Conservation (phyloP, 2,113 vertebrate genomes). For the Elachura formosa region DNA sequence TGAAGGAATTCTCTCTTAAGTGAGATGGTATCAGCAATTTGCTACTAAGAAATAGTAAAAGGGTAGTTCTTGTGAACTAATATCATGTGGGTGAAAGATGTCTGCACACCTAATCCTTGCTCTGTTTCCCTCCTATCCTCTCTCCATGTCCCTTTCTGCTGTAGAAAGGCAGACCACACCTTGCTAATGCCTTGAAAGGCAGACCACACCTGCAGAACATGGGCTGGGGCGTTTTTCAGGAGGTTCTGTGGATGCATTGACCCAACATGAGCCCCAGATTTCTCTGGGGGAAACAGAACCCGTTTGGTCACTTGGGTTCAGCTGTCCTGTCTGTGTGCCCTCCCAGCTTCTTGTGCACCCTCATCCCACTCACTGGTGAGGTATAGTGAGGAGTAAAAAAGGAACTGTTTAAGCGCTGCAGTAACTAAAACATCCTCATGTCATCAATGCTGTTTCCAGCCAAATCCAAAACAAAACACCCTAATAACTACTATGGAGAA, state of each 20-base stretch:
- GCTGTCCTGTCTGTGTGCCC: not conserved
- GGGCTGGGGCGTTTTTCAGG: not conserved
- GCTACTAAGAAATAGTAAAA: not conserved
- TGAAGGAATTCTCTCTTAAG: not conserved
- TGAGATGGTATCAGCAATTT: not conserved
- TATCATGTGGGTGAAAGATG: not conserved
- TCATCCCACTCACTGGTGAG: not conserved
- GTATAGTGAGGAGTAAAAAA: not conserved
- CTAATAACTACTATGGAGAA: not conserved
- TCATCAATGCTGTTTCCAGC: not conserved
- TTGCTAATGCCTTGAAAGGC: not conserved
- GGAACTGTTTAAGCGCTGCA: not conserved
- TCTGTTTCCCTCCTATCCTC: not conserved
- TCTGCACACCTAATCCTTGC: not conserved
- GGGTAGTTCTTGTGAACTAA: not conserved
- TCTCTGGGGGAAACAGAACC: not conserved
- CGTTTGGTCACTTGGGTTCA: fast-evolving
- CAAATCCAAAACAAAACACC: not conserved
- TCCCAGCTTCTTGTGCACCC: not conserved
- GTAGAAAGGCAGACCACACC: not conserved
- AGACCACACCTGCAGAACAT: fast-evolving
- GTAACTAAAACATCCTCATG: not conserved
- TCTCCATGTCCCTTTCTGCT: not conserved
- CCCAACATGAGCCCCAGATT: not conserved
- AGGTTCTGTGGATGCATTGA: not conserved